Conservation (phyloP, 2,113 vertebrate species). For the Nyctereutes procyonoides region DNA sequence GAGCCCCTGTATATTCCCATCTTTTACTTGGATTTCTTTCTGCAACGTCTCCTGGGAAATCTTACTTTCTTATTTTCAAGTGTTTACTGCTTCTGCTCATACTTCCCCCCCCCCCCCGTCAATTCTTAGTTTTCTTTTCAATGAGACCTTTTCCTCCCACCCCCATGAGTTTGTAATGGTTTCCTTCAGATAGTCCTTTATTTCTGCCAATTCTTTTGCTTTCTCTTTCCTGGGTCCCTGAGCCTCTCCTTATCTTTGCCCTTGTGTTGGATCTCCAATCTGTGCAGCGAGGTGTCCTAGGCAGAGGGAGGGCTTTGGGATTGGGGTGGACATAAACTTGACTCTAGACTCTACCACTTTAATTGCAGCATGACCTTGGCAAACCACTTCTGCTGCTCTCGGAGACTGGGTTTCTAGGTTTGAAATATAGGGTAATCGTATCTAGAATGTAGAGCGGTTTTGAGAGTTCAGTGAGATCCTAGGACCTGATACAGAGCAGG, state of each 20-base stretch:
- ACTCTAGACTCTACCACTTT: background rate
- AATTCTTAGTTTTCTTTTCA: conserved; percentile 40
- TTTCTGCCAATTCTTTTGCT: background rate
- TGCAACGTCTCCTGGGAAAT: conserved; percentile 62
- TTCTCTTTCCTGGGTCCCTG: background rate
- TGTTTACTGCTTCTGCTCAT: conserved; percentile 40
- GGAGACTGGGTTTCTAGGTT: background rate
- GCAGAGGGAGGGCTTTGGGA: background rate
- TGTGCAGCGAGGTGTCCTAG: background rate
- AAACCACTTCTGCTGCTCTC: background rate
- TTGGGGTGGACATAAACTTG: background rate
- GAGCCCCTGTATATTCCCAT: background rate
- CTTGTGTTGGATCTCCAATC: background rate
- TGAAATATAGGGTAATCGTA: background rate
- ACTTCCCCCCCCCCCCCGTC: background rate
- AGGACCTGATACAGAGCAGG: background rate
- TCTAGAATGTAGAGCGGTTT: background rate
- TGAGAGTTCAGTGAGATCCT: background rate
- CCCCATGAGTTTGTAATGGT: background rate
- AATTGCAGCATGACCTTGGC: background rate
- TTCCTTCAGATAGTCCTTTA: background rate
- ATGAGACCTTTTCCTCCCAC: conserved; percentile 35
- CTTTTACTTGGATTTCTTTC: conserved; percentile 59
- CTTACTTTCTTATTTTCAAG: conserved; percentile 52
- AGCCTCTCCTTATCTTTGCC: background rate